Evolutionary conservation across 2,888 invertebrate genomes (phyloP).

Genomic region (Helleia helle): DNA sequence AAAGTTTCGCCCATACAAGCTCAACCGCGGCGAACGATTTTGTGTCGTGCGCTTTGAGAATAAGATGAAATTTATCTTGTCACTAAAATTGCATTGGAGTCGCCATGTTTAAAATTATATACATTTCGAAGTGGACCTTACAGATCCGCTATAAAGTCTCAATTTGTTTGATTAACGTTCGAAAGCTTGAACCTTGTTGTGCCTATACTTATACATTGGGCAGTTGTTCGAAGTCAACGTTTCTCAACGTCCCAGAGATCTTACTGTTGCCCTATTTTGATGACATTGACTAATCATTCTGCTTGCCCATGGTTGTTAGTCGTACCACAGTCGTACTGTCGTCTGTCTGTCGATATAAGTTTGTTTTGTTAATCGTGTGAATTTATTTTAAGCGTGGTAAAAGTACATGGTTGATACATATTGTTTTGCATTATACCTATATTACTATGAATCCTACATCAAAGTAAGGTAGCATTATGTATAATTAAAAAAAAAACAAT

Average conservation of each 20-base stretch:
- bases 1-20: conserved; percentile 39
- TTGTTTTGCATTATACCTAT: no score
- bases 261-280: conserved; percentile 17
- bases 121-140: conserved; percentile 25
- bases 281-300: background rate
- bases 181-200: conserved; percentile 42
- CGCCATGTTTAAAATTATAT: conserved; percentile 27
- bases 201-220: conserved; percentile 51
- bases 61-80: conserved; percentile 24
- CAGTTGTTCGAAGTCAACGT: conserved; percentile 54
- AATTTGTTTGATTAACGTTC: conserved; percentile 16
- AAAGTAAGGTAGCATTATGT: no score
- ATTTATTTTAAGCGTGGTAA: no score
- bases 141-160: conserved; percentile 6
- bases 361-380: no score
- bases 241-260: conserved; percentile 39
- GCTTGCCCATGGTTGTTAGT: no score
- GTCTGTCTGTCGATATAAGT: no score
- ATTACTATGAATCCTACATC: no score
- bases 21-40: conserved; percentile 22
- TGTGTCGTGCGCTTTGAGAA: fast-evolving
- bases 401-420: no score
- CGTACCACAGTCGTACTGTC: no score
- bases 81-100: conserved; percentile 41
- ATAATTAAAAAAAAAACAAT: no score